Evolutionary conservation across 2,888 invertebrate species (phyloP), one percentile per base, ranked within the genome.

Genomic region (Lepidonotus clava): DNA sequence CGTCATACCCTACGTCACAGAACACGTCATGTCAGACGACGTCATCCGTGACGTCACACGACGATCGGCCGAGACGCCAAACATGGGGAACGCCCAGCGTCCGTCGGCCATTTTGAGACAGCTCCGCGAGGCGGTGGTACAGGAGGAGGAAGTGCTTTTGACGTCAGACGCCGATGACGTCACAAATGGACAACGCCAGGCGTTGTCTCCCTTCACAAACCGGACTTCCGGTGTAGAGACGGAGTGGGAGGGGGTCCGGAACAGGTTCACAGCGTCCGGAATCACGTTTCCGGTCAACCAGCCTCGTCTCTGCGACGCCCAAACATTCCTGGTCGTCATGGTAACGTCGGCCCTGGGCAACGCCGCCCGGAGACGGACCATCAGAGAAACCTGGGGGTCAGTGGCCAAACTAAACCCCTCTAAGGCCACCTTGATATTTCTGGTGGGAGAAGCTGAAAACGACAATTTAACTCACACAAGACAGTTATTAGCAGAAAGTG

Each of bases 301-400:
- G 40, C 71, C 71, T 4, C 0, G 38, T 46, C 1, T 85, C 34
- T 85, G 85, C 34, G 51, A 67, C 14, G 53, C 14, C 1, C 0
- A 41, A 1, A n/a, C 66, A 0, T 85, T 85, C 71, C 36, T 86
- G 21, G 14, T 86, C 28, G 28, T 86, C 41, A 41, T 86, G 40
- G 86, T 86, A 8, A 53, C 76, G 5, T 86, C 86, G 18, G 61
- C 86, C 24, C 28, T 86, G 14, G 38, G 36, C 21, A 86, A 61
- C 21, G 6, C 53, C 34, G 77, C 41, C n/a, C 56, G 32, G 53
- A 77, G 86, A 24, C 53, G 56, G 76, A 51, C 80, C 1, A 86
- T 86, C 6, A 28, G 86, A 38, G 53, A 86, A 24, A 86, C 86
- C 4, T 86, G 86, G 86, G 86, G 86, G 40, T 51, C 67, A 71